Conservation (phyloP, 1,140 invertebrate genomes). For the Planococcus citri region DNA sequence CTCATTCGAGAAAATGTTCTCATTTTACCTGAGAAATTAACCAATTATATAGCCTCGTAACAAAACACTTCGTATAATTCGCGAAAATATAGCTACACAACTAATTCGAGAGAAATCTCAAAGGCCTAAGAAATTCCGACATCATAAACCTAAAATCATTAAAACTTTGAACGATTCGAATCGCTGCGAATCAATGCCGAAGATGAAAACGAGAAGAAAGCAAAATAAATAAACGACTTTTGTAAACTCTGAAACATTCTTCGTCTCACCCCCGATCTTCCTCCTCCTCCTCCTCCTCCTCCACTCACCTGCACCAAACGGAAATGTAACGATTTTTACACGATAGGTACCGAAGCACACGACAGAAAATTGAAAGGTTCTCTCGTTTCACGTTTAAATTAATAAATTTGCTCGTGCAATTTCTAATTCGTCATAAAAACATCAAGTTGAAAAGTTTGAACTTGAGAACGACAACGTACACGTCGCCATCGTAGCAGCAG, state of each 20-base stretch:
- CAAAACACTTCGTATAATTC: no score
- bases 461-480: not conserved
- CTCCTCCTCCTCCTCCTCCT: no score
- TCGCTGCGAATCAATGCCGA: not conserved
- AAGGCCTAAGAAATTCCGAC: no score
- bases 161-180: not conserved
- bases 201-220: not conserved
- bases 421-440: not conserved
- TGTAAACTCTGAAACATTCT: not conserved
- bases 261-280: no score
- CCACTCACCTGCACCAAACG: no score
- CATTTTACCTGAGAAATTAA: no score
- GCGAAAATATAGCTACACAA: no score
- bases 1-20: no score
- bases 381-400: not conserved
- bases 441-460: not conserved
- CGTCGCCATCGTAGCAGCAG: no score
- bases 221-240: not conserved
- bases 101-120: no score
- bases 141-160: not conserved
- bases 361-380: not conserved
- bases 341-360: not conserved
- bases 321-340: not conserved
- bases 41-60: no score
- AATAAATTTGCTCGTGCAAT: not conserved